Percentiles rank a stretch among this genome's conserved stretches.
Evolutionary conservation across 2,113 vertebrate genomes (phyloP).

Genomic region (Engraulis encrasicolus): DNA sequence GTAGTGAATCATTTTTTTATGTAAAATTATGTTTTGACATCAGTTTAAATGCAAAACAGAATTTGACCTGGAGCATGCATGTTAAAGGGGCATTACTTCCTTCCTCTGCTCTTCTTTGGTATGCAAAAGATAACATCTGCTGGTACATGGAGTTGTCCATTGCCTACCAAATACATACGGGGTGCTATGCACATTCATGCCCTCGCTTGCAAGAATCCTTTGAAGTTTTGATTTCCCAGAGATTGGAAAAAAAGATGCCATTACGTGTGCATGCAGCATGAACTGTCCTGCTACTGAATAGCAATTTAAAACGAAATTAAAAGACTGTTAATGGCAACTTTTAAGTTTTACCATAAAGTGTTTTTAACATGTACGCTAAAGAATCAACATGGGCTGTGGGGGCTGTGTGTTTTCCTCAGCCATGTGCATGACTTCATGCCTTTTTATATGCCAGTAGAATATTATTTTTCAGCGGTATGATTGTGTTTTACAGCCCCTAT

Average conservation of each 20-base stretch:
- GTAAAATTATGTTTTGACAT: background rate
- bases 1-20: background rate
- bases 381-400: background rate
- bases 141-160: background rate
- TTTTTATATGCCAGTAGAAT: background rate
- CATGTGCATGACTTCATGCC: background rate
- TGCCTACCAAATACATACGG: background rate
- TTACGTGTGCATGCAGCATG: slow-evolving; percentile 16
- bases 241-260: background rate
- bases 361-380: slow-evolving; percentile 17
- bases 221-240: background rate
- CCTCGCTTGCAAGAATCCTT: background rate
- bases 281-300: background rate
- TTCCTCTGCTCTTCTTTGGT: background rate
- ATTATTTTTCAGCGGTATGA: slow-evolving; percentile 6
- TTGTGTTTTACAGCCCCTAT: background rate
- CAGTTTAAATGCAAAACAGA: background rate
- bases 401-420: background rate
- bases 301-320: slow-evolving; percentile 37
- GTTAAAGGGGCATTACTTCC: background rate
- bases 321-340: slow-evolving; percentile 37
- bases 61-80: background rate
- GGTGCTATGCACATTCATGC: background rate
- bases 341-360: slow-evolving; percentile 54
- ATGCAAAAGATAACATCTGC: background rate